A percentile compares a stretch with the other conserved stretches of the same genome.
phyloP scores from a whole-genome alignment of 1,140 invertebrate genomes.

The Hypothenemus hampei region DNA sequence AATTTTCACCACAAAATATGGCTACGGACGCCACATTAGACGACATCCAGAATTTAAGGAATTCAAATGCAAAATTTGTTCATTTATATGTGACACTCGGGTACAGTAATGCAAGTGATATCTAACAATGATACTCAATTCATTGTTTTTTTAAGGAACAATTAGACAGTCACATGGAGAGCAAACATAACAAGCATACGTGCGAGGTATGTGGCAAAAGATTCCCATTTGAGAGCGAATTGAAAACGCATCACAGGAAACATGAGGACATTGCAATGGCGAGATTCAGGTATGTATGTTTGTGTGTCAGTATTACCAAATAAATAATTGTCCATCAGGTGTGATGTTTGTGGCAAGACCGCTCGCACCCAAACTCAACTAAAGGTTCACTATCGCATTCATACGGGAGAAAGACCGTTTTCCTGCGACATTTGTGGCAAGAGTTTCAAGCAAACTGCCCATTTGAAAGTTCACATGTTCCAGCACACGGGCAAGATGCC shows the following conservation, averaged over 20 bases:
- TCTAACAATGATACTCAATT: not conserved
- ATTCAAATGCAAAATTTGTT: slow-evolving; percentile 24
- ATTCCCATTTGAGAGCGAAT: slow-evolving; percentile 19
- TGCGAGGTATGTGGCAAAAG: slow-evolving; percentile 21
- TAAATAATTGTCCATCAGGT: slow-evolving; percentile 4
- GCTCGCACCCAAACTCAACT: slow-evolving; percentile 13
- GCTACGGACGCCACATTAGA: slow-evolving; percentile 18
- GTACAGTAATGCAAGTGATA: slow-evolving; percentile 11
- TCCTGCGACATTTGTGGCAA: slow-evolving; percentile 65
- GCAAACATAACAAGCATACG: slow-evolving; percentile 20
- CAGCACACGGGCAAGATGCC: slow-evolving; percentile 23
- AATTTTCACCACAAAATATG: slow-evolving; percentile 20
- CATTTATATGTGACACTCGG: slow-evolving; percentile 17
- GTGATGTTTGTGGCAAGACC: slow-evolving; percentile 24
- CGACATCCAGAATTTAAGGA: slow-evolving; percentile 21
- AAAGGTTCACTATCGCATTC: slow-evolving; percentile 46
- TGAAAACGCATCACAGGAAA: slow-evolving; percentile 21
- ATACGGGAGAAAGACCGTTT: slow-evolving; percentile 70
- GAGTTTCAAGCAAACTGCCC: slow-evolving; percentile 58
- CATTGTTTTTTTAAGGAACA: slow-evolving; percentile 9
- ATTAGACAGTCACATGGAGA: slow-evolving; percentile 18
- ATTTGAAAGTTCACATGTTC: slow-evolving; percentile 31
- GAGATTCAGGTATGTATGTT: slow-evolving; percentile 19
- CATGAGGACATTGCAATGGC: slow-evolving; percentile 21
- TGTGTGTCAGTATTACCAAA: too few relatives aligned